Evolutionary conservation across 2,113 vertebrate genomes (phyloP), one percentile per base, ranked within the genome.

Genomic region (Brachyistius frenatus): DNA sequence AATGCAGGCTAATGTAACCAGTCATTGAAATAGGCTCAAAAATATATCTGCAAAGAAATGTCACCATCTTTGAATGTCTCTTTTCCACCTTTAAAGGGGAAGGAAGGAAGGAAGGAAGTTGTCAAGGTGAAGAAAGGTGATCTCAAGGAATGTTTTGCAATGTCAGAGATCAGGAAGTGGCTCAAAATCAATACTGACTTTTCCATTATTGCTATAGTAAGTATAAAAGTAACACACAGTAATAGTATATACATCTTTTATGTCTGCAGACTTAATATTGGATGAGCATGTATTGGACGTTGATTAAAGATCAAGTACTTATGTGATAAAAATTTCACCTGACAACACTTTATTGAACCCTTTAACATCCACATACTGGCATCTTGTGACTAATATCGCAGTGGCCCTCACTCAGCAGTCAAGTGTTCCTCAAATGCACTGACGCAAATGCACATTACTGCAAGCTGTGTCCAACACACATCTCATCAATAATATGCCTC

Each of bases 1-100:
- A 89, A 88, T 78, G 69, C 55, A 76, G 78, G 71, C 61, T 78
- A 87, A 87, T 84, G 81, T 67, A 82, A 73, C 55, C 61, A 79
- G 58, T 75, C 66, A 81, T 86, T 82, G 65, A 63, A 41, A 53
- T 10, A 46, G 50, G 35, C 55, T 82, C 41, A 79, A 58, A 56
- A 32, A 81, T 32, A 61, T 47, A 52, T 47, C 37, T 50, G 74
- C 74, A 76, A 81, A 79, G 52, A 69, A 65, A 60, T 9, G 32
- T 44, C 68, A 76, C 36, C 64, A 50, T 75, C 69, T 78, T 81
- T 78, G 46, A 35, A 5, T 33, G 55, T 39, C 10, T 61, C 23
- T 60, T 33, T 65, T 76, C 41, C 61, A 56, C 23, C 44, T 63
- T 52, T 67, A 80, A 76, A 46, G 13, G 14, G 35, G 16, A 76